phyloP scores from a whole-genome alignment of 2,113 vertebrate genomes.

The Dipodomys spectabilis region DNA sequence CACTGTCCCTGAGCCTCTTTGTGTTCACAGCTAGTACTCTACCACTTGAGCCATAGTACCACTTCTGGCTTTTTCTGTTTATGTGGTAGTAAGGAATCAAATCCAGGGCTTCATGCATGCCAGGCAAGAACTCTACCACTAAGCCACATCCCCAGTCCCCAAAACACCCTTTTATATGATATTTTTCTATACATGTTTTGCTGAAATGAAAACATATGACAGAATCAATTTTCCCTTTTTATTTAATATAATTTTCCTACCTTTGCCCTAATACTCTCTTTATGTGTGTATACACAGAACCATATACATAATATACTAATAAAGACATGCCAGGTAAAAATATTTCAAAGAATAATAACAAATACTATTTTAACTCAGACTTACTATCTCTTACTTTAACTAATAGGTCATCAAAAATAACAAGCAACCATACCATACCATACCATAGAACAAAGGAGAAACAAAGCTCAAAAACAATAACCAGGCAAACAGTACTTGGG shows the following conservation, averaged over 20 bases:
- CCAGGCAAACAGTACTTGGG: not conserved
- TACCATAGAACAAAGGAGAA: constrained; percentile 6
- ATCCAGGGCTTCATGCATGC: too few species aligned
- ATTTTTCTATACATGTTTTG: constrained; percentile 25
- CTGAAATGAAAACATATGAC: constrained; percentile 13
- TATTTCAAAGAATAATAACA: not conserved
- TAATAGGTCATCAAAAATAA: constrained; percentile 25
- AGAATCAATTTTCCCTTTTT: constrained; percentile 3
- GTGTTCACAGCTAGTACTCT: too few species aligned
- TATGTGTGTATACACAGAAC: too few species aligned
- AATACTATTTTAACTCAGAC: constrained; percentile 15
- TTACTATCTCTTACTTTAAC: not conserved
- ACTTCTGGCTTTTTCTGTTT: too few species aligned
- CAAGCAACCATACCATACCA: not conserved
- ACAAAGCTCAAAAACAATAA: not conserved
- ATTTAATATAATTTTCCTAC: not conserved
- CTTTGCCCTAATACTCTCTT: not conserved
- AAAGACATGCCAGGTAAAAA: not conserved
- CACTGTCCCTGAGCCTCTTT: too few species aligned
- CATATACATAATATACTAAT: not conserved
- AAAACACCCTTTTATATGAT: not conserved
- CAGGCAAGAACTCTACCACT: too few species aligned
- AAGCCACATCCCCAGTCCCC: not conserved
- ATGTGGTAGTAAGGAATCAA: too few species aligned
- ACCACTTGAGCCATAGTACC: too few species aligned